Evolutionary conservation across 2,797 vertebrate species (phyloP).

Genomic region (Eutrigla gurnardus): DNA sequence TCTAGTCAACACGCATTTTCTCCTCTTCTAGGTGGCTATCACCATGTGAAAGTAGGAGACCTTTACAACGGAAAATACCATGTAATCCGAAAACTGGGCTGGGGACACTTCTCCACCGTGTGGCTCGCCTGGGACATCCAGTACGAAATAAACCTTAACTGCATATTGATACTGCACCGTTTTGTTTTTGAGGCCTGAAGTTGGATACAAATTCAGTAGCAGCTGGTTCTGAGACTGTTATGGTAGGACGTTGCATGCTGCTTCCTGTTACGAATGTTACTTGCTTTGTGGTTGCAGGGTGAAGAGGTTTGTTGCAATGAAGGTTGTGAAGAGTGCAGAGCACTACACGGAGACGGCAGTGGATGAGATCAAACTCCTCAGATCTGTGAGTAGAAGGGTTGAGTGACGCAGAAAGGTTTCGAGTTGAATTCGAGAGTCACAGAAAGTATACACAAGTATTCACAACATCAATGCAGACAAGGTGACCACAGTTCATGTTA

Average conservation of each 20-base stretch:
- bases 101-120: slow-evolving; percentile 99
- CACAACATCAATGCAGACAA: background rate
- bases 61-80: slow-evolving; percentile 98
- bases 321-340: slow-evolving; percentile 99
- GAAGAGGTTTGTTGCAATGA: slow-evolving; percentile 98
- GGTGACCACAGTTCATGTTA: background rate
- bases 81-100: slow-evolving; percentile 97
- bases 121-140: slow-evolving; percentile 99
- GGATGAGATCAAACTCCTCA: slow-evolving; percentile 97
- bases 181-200: slow-evolving; percentile 32
- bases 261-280: slow-evolving; percentile 50
- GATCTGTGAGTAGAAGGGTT: slow-evolving; percentile 88
- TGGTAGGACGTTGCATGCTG: slow-evolving; percentile 1
- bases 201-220: slow-evolving; percentile 13
- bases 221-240: slow-evolving; percentile 14
- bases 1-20: slow-evolving; percentile 2
- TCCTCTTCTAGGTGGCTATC: slow-evolving; percentile 90
- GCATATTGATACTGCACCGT: slow-evolving; percentile 2
- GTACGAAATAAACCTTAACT: slow-evolving; percentile 80
- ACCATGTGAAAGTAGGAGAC: slow-evolving; percentile 99
- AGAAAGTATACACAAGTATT: slow-evolving; percentile 1
- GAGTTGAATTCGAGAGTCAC: background rate
- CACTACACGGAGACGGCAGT: slow-evolving; percentile 98
- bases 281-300: slow-evolving; percentile 83
- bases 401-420: background rate